These are phyloP conservation scores for Cataglyphis cursor DNA, from an alignment of 2,888 invertebrate genomes.

Conservation along the genomic window DNA sequence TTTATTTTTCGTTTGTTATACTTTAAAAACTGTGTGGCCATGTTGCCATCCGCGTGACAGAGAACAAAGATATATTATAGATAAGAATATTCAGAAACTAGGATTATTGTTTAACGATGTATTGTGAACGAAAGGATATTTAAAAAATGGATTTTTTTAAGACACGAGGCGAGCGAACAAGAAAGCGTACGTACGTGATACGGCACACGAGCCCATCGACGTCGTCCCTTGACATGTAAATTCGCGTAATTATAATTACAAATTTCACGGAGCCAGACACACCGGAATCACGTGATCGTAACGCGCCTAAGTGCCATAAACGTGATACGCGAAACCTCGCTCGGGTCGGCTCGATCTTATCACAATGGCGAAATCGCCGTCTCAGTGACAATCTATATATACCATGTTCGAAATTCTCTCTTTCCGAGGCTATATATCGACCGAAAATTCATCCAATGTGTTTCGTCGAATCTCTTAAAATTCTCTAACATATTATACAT, in stretches of 20 bases:
- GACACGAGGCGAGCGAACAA: not conserved
- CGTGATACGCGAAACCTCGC: constrained; percentile 61
- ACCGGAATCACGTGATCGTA: constrained; percentile 80
- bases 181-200: not conserved
- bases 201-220: constrained; percentile 53
- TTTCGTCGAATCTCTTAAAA: not conserved
- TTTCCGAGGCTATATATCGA: constrained; percentile 2
- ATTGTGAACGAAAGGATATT: constrained; percentile 41
- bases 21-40: too few species aligned
- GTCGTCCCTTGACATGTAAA: constrained; percentile 82
- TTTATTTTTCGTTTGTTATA: too few species aligned
- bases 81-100: constrained; percentile 3
- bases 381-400: constrained; percentile 15
- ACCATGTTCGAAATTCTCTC: not conserved
- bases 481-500: not conserved
- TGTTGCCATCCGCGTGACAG: not conserved
- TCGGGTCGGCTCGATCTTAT: constrained; percentile 32
- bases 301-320: constrained; percentile 70
- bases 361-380: not conserved
- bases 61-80: not conserved
- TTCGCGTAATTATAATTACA: constrained; percentile 83
- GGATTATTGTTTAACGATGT: not conserved
- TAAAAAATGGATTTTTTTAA: constrained; percentile 15
- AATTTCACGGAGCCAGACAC: constrained; percentile 76
- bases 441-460: not conserved